These are phyloP conservation scores for Trinectes maculatus DNA, from an alignment of 2,113 vertebrate species.

Conservation along the genomic window DNA sequence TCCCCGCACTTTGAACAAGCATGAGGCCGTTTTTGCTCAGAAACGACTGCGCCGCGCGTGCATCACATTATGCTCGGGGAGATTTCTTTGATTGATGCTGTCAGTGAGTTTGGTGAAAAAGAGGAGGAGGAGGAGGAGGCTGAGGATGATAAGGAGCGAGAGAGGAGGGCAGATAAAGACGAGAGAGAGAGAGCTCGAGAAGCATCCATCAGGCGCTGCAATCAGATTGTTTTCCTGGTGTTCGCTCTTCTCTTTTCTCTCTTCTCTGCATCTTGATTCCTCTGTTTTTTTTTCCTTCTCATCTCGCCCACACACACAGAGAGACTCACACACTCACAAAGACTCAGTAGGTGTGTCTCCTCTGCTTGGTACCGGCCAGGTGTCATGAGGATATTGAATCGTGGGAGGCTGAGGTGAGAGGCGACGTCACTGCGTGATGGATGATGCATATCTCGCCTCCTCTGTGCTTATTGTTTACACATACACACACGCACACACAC, in stretches of 20 bases:
- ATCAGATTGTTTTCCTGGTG: constrained; percentile 70
- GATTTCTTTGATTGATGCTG: constrained; percentile 73
- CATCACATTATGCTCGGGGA: constrained; percentile 28
- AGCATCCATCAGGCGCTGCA: constrained; percentile 70
- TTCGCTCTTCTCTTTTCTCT: constrained; percentile 48
- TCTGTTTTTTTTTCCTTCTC: constrained; percentile 36
- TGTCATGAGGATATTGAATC: constrained; percentile 73
- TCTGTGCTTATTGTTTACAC: constrained; percentile 43
- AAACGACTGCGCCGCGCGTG: too few species aligned
- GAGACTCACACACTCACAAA: neutral
- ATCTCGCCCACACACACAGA: constrained; percentile 9
- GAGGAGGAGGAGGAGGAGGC: constrained; percentile 38
- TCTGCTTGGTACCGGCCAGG: constrained; percentile 37
- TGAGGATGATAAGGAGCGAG: constrained; percentile 50
- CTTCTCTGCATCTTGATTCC: constrained; percentile 44
- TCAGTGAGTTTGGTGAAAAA: constrained; percentile 63
- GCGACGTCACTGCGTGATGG: constrained; percentile 44
- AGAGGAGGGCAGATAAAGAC: constrained; percentile 64
- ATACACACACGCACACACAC: neutral
- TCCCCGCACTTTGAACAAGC: constrained; percentile 37
- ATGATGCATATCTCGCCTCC: constrained; percentile 48
- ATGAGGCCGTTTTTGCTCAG: neutral
- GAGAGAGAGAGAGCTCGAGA: constrained; percentile 56
- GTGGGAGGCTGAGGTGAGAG: constrained; percentile 58
- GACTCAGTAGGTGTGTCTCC: constrained; percentile 25